Base-by-base conservation (phyloP, 2,888 invertebrate species). In the Pyrrhia umbra region DNA sequence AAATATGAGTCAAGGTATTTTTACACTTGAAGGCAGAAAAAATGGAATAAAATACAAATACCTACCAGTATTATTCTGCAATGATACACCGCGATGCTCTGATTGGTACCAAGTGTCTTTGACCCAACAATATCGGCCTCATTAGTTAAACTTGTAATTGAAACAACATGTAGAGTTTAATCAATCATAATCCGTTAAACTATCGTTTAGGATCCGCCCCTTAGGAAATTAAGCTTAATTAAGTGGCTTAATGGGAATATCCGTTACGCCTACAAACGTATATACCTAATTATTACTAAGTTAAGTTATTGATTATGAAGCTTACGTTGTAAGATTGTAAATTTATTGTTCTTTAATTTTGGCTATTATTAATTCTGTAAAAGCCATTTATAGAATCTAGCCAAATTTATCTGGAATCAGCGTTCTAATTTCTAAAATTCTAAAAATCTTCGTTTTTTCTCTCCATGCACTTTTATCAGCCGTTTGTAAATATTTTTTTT, bases 121-220 rank as follows among this genome's bases (percentile, higher is more conserved):
- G 59, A 50, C 49, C 42, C 2, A 0, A 18, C 15, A 62, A 9
- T 37, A 47, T 43, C 8, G 13, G 18, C 23, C n/a, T 37, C 27
- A 66, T 39, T 23, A 62, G 21, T 50, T 55, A 21, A 45, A 39
- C 30, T 55, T 46, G 30, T 62, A 68, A 62, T 62, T 72, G 25
- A 60, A 42, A 10, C 46, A 30, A 13, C 45, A 59, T 52, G 20
- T 30, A 37, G 18, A 59, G 47, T 39, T 68, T 45, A 74, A 74
- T 70, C 70, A 74, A 74, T 74, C 61, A 74, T 70, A 57, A 56
- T 58, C 61, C 47, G 27, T 58, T 66, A 51, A 69, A 65, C 39
- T 50, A 56, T 42, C 68, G 64, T 68, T 68, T 64, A 56, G 25
- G 39, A 40, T 21, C 18, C 49, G 34, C 68, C 54, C 72, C 56